Evolutionary conservation across 2,888 invertebrate genomes (phyloP).

Genomic region (Ferrisia virgata): DNA sequence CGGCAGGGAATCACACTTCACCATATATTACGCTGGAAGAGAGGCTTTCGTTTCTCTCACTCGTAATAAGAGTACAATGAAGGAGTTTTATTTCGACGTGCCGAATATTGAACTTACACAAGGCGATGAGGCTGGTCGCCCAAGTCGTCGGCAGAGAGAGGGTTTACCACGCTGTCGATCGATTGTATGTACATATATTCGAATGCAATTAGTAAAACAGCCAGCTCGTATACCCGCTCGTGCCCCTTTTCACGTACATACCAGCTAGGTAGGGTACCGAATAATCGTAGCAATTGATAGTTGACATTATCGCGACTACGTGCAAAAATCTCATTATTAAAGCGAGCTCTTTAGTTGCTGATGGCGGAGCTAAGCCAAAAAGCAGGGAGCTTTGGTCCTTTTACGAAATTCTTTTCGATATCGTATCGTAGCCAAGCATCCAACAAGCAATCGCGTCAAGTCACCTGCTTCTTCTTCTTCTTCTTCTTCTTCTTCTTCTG

Average conservation of each 20-base stretch:
- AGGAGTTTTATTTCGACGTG: background rate
- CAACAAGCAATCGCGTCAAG: no score
- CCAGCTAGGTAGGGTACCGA: no score
- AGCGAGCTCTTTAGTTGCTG: background rate
- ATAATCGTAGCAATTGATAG: conserved; percentile 11
- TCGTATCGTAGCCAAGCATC: no score
- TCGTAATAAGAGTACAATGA: background rate
- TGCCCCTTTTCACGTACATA: no score
- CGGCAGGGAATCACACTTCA: background rate
- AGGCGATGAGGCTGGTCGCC: background rate
- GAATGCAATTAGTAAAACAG: conserved; percentile 15
- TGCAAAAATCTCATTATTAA: background rate
- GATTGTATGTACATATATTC: conserved; percentile 9
- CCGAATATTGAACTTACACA: background rate
- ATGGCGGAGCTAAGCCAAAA: background rate
- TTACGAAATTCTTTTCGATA: background rate
- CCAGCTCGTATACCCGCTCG: background rate
- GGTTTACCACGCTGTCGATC: background rate
- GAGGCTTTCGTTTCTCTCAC: background rate
- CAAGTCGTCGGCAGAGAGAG: background rate
- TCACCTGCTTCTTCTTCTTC: no score
- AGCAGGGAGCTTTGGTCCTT: background rate
- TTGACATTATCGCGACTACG: conserved; percentile 3
- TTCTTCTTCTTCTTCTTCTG: no score
- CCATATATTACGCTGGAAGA: background rate